phyloP scores from a whole-genome alignment of 2,888 invertebrate genomes.

The Lasioglossum marginatum region DNA sequence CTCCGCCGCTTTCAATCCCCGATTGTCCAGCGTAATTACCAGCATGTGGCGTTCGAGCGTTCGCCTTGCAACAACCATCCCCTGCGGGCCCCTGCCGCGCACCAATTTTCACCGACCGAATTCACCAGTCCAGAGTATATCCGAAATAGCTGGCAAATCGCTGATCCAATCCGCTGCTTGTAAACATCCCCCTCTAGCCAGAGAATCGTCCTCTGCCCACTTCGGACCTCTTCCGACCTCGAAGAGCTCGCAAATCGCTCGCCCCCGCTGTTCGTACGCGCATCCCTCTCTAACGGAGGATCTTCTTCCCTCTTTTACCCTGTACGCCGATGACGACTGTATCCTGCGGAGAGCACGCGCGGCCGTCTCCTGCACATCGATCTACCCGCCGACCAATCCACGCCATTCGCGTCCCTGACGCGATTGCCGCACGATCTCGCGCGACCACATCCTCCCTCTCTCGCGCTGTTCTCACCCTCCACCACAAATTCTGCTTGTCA shows the following conservation, averaged over 20 bases:
- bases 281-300: neutral
- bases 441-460: neutral
- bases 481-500: neutral
- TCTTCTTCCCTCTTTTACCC: neutral
- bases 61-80: neutral
- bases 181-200: neutral
- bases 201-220: neutral
- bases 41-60: slow-evolving; percentile 43
- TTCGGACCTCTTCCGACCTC: neutral
- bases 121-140: neutral
- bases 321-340: neutral
- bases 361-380: slow-evolving; percentile 45
- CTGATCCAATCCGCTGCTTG: neutral
- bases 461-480: neutral
- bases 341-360: slow-evolving; percentile 3
- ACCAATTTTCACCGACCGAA: slow-evolving; percentile 23
- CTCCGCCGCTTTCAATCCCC: slow-evolving; percentile 57
- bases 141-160: neutral
- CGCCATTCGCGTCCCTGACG: slow-evolving; percentile 25
- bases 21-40: slow-evolving; percentile 63
- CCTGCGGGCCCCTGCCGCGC: neutral
- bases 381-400: slow-evolving; percentile 41
- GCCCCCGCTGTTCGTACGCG: neutral
- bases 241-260: neutral
- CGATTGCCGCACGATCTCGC: slow-evolving; percentile 28